These are phyloP conservation scores for Boloria selene DNA, from an alignment of 2,888 invertebrate species.

Conservation along the genomic window DNA sequence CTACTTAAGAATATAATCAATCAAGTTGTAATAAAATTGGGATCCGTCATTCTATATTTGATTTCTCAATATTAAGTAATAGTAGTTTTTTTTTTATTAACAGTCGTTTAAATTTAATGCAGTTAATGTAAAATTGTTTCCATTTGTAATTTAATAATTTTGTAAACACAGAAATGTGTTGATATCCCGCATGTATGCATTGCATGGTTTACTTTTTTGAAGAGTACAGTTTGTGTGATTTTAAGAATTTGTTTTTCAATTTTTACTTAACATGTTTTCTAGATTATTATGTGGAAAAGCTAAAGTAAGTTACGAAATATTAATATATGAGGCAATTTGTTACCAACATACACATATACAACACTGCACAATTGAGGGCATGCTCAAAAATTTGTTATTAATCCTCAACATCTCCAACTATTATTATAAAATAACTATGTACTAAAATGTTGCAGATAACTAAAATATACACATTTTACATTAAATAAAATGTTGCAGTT, in stretches of 20 bases:
- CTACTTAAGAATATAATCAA: slow-evolving; percentile 28
- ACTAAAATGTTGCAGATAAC: slow-evolving; percentile 50
- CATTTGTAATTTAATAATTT: slow-evolving; percentile 53
- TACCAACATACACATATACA: slow-evolving; percentile 44
- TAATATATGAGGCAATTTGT: slow-evolving; percentile 31
- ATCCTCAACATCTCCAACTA: slow-evolving; percentile 57
- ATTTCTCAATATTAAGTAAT: slow-evolving; percentile 7
- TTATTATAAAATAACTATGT: slow-evolving; percentile 63
- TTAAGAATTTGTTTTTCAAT: slow-evolving; percentile 13
- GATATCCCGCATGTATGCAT: slow-evolving; percentile 66
- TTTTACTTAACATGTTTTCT: slow-evolving; percentile 19
- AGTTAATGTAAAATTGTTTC: neutral
- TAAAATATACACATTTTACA: slow-evolving; percentile 43
- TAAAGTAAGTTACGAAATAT: slow-evolving; percentile 21
- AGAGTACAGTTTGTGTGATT: slow-evolving; percentile 65
- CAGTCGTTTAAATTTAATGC: neutral
- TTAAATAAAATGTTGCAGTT: slow-evolving; percentile 41
- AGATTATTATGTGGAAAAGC: slow-evolving; percentile 21
- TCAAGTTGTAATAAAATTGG: slow-evolving; percentile 18
- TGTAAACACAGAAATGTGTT: slow-evolving; percentile 58
- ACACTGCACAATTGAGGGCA: slow-evolving; percentile 73
- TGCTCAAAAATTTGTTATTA: slow-evolving; percentile 70
- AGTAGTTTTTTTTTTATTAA: slow-evolving; percentile 1
- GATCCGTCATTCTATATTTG: slow-evolving; percentile 5
- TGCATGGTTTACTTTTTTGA: slow-evolving; percentile 66